These are phyloP conservation scores for Apistogramma diplotaenia DNA, from an alignment of 2,113 vertebrate species.

Conservation along the genomic window DNA sequence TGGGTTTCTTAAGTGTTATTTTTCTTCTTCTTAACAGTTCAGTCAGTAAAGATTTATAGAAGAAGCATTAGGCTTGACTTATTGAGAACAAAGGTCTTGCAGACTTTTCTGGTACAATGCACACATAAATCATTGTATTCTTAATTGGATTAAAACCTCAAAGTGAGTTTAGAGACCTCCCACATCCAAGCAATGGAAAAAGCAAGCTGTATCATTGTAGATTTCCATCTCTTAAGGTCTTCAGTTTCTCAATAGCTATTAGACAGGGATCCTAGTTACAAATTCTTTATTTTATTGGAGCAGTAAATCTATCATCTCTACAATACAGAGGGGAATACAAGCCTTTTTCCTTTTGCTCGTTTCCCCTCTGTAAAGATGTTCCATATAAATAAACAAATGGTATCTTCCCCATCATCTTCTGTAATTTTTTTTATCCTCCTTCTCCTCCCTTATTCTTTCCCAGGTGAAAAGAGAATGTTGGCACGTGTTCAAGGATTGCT, in stretches of 20 bases:
- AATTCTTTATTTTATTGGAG: slow-evolving; percentile 76
- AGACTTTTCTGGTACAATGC: slow-evolving; percentile 42
- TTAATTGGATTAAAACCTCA: slow-evolving; percentile 73
- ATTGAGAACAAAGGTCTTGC: slow-evolving; percentile 56
- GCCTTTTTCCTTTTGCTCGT: background rate
- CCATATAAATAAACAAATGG: slow-evolving; percentile 69
- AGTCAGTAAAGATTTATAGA: slow-evolving; percentile 52
- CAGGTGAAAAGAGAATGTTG: slow-evolving; percentile 72
- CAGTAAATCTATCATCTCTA: slow-evolving; percentile 74
- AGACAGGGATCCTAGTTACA: slow-evolving; percentile 59
- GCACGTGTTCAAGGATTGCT: slow-evolving; percentile 58
- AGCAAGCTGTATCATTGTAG: slow-evolving; percentile 42
- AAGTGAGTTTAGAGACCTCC: slow-evolving; percentile 70
- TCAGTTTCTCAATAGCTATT: slow-evolving; percentile 60
- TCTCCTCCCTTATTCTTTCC: slow-evolving; percentile 29
- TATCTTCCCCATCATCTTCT: slow-evolving; percentile 52
- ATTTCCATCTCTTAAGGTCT: slow-evolving; percentile 61
- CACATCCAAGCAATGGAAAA: slow-evolving; percentile 58
- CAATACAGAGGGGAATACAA: slow-evolving; percentile 41
- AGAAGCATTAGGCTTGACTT: slow-evolving; percentile 33
- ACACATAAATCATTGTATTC: slow-evolving; percentile 63
- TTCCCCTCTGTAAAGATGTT: slow-evolving; percentile 41
- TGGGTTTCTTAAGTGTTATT: slow-evolving; percentile 29
- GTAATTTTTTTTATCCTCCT: background rate
- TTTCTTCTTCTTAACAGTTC: background rate